Base-by-base conservation (phyloP, 2,888 invertebrate species). In the Trichacis sp. region DNA sequence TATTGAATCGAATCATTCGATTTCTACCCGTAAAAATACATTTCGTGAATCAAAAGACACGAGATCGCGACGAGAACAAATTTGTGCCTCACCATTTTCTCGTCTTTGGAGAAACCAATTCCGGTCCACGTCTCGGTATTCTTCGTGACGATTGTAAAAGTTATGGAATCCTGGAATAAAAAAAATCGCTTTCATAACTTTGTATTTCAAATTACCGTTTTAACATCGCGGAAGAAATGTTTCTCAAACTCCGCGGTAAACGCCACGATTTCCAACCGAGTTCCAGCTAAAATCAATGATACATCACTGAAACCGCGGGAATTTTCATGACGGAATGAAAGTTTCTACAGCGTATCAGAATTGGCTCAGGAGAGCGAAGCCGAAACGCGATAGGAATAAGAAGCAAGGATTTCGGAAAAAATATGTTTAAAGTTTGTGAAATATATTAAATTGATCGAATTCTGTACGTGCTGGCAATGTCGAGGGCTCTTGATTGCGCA, bases 71-170 rank as follows among this genome's bases (percentile, higher is more conserved):
- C n/a, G n/a, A n/a, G n/a, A 24, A 8, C 24, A 5, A 6, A 12
- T 12, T 36, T 17, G 17, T 20, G 11, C 73, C 83, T 84, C 82
- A 92, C 93, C 96, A 96, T 96, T 83, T 89, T 92, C 71, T 89
- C 90, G 77, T 95, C 90, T 64, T 93, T 88, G 49, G 94, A 94
- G 80, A 96, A 96, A 0, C 92, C 96, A 63, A 96, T 93, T 0
- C 96, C 96, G 0, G 96, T 96, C 96, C 96, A 96, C 6, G 89
- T 88, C 69, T 93, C 90, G 1, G 90, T 91, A 72, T 94, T 88
- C 33, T 88, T 90, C 0, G 95, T 95, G 42, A 89, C 89, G 48
- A 96, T 90, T 0, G 92, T 93, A 85, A 96, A 96, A 45, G 88
- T 86, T 65, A 96, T 90, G 56, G 91, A 90, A 79, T 95, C 95